Percentiles rank a stretch among this genome's conserved stretches.
These are phyloP conservation scores for Drosophila sucinea DNA, from an alignment of 1,140 invertebrate genomes.

Conservation along the genomic window DNA sequence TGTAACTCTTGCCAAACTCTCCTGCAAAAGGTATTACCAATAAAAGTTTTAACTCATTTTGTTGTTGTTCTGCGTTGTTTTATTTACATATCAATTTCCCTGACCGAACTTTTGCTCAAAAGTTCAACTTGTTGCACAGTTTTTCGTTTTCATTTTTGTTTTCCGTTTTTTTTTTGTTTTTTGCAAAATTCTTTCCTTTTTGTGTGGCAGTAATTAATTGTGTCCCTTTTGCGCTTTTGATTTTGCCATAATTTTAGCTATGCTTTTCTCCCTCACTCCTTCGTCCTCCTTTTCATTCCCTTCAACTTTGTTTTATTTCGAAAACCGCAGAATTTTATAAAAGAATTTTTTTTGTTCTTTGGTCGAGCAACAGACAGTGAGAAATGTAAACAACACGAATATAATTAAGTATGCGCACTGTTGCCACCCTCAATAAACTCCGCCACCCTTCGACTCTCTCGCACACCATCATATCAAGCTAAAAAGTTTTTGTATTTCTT, in stretches of 20 bases:
- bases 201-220: slow-evolving; percentile 64
- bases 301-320: slow-evolving; percentile 17
- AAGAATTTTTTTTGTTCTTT: slow-evolving; percentile 33
- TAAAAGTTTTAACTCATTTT: slow-evolving; percentile 19
- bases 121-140: slow-evolving; percentile 71
- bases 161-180: slow-evolving; percentile 28
- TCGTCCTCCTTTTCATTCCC: slow-evolving; percentile 1
- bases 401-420: slow-evolving; percentile 77
- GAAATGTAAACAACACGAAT: slow-evolving; percentile 64
- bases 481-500: slow-evolving; percentile 49
- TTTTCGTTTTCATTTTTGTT: slow-evolving; percentile 26
- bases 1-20: not conserved
- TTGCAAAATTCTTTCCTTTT: slow-evolving; percentile 2
- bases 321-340: slow-evolving; percentile 63
- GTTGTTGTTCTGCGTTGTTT: slow-evolving; percentile 20
- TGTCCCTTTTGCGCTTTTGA: slow-evolving; percentile 59
- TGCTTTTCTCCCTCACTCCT: not conserved
- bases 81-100: slow-evolving; percentile 62
- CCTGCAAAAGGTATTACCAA: not conserved
- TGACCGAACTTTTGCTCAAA: slow-evolving; percentile 46
- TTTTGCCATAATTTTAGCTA: slow-evolving; percentile 23
- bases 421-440: slow-evolving; percentile 29
- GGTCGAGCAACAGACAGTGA: slow-evolving; percentile 24
- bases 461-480: slow-evolving; percentile 1
- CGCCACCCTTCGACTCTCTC: not conserved